phyloP scores from a whole-genome alignment of 2,113 vertebrate genomes.

The Mormyrus lacerda region DNA sequence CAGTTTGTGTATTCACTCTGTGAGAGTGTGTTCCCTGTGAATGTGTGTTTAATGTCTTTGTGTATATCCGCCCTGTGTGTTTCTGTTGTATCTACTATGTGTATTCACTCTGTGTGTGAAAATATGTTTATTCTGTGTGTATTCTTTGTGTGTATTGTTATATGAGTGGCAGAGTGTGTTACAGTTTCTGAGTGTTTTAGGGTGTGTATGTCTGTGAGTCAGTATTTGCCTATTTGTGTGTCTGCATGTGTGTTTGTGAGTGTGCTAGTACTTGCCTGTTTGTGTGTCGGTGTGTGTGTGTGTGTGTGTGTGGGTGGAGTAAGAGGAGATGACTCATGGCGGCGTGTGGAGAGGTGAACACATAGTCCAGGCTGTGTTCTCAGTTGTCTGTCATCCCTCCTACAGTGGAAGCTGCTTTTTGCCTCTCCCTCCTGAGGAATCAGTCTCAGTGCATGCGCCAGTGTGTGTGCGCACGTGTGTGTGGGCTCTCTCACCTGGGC shows the following conservation, averaged over 20 bases:
- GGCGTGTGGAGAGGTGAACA: slow-evolving; percentile 18
- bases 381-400: slow-evolving; percentile 19
- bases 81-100: not conserved
- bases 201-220: not conserved
- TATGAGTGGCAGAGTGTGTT: not conserved
- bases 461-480: slow-evolving; percentile 33
- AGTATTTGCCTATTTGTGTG: not conserved
- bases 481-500: not conserved
- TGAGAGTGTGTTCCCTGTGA: not conserved
- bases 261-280: slow-evolving; percentile 17
- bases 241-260: slow-evolving; percentile 21
- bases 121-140: not conserved
- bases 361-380: slow-evolving; percentile 16
- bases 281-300: not conserved
- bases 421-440: slow-evolving; percentile 45
- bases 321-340: slow-evolving; percentile 27
- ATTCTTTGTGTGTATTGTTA: not conserved
- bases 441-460: slow-evolving; percentile 37
- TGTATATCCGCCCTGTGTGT: not conserved
- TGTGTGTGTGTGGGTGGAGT: not conserved
- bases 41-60: not conserved
- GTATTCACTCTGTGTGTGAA: not conserved
- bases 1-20: not conserved
- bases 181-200: not conserved
- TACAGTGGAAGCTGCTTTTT: slow-evolving; percentile 38